Base-by-base conservation (phyloP, 2,888 invertebrate genomes). In the Ethmia dodecea region DNA sequence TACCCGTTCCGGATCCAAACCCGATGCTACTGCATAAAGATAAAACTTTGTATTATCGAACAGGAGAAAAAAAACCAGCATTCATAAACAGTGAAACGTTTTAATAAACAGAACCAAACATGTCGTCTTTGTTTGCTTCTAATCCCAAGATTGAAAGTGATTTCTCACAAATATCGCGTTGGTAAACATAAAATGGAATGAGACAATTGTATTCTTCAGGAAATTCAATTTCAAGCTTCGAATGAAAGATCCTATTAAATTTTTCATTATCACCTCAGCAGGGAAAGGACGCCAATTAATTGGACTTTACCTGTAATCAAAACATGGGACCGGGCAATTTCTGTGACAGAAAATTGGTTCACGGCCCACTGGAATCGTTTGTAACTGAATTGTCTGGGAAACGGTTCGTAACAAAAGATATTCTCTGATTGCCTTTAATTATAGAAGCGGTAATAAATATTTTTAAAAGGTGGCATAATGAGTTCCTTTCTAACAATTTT, bases 251-350 rank as follows among this genome's bases (percentile, higher is more conserved):
- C 55, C 61, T 57, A 66, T 76, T 69, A 71, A 63, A 68, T 73
- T 71, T 75, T 76, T 78, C 74, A 77, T 80, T 73, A 77, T 71
- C 61, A 59, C 57, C 50, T 51, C 52, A 41, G 34, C 49, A 47
- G 45, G 54, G 51, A 49, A 47, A 46, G 52, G 47, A 45, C 41
- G 38, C 39, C 64, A 64, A 74, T 79, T 78, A 72, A 80, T 74
- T 48, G 55, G 60, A 64, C 55, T 69, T 66, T 58, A 64, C 57
- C 56, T 62, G 59, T 64, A 65, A 74, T 71, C 66, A 66, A 64
- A 72, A 70, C 54, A 60, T 51, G 57, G 57, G 43, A 20, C 45
- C 42, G 40, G 42, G 51, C 55, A 60, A 64, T 63, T 66, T 57
- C 48, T 46, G 47, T 31, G 52, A 46, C 51, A 48, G 54, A 49